A percentile compares a stretch with the other conserved stretches of the same genome.
Evolutionary conservation across 1,140 invertebrate genomes (phyloP).

Genomic region (Melitaea cinxia): DNA sequence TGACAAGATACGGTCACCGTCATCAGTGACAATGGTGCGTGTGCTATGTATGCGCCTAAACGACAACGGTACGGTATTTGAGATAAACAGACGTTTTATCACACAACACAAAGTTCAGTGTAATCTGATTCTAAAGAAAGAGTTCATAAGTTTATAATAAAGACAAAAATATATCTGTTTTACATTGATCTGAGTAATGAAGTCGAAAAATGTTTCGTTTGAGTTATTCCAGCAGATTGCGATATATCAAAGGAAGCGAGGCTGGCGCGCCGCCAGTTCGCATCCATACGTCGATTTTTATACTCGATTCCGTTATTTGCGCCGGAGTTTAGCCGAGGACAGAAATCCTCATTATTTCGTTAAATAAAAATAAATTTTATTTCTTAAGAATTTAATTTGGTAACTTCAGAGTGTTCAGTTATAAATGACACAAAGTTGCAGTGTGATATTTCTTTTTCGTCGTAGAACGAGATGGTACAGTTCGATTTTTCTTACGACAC

Average conservation of each 20-base stretch:
- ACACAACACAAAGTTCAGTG: too few relatives aligned
- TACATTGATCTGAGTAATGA: constrained; percentile 2
- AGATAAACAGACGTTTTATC: too few relatives aligned
- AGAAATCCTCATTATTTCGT: constrained; percentile 10
- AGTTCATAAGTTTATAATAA: not conserved
- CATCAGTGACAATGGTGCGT: too few relatives aligned
- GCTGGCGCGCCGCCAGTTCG: constrained; percentile 29
- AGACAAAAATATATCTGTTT: constrained; percentile 1
- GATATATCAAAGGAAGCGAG: constrained; percentile 31
- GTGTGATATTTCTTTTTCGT: constrained; percentile 17
- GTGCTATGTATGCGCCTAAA: too few relatives aligned
- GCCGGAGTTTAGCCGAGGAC: not conserved
- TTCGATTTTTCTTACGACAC: constrained; percentile 18
- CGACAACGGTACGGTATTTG: too few relatives aligned
- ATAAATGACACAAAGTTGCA: constrained; percentile 11
- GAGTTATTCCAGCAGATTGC: constrained; percentile 26
- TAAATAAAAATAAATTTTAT: not conserved
- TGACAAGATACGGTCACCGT: too few relatives aligned
- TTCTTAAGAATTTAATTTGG: too few relatives aligned
- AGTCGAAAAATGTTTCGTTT: constrained; percentile 34
- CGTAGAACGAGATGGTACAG: not conserved
- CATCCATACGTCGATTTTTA: constrained; percentile 29
- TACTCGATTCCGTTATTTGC: constrained; percentile 2
- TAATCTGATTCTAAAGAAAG: not conserved
- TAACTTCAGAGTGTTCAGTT: not conserved